Evolutionary conservation across 92 coral and sea anemone genomes (phyloP), one percentile per base, ranked within the genome.

Genomic region (Actinostola sp.): DNA sequence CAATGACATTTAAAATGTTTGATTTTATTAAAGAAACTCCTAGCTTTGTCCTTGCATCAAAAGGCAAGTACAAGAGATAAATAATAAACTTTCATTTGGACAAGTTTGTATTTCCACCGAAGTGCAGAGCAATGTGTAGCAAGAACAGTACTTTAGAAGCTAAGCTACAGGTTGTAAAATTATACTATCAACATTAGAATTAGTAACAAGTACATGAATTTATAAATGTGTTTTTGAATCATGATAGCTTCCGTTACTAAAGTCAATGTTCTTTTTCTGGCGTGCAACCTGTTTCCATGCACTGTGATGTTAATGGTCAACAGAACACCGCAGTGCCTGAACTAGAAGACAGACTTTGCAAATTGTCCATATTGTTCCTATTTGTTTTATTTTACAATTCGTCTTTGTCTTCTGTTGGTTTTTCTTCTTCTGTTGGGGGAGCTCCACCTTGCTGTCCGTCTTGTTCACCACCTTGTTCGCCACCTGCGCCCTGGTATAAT

Each of bases 401-500:
- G 63, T 94, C 98, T 66, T 94, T 94, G 75, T 94, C 98, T 66
- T 91, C 98, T 20, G 78, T 82, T 26, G 98, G 98, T 66, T 88
- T 93, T 53, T 94, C 97, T 46, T 87, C 97, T 39, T 79, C 90
- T 13, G 90, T 84, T 46, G 98, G 97, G 16, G 93, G 72, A n/a
- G 78, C 83, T 10, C 83, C 96, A 20, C 32, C 60, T 36, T 61
- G 66, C 29, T 61, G 66, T 11, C 76, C 82, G 43, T 30, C 69
- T 33, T 72, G 71, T 31, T n/a, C n/a, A n/a, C 79, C 81, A 5
- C 84, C 93, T 26, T 77, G 88, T 26, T 73, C 83, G 31, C 90
- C 92, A 6, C 97, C 97, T n/a, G 88, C 92, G 61, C 98, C 98
- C 59, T 94, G 98, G 89, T 94, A 94, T 59, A 94, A 68, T 66